Conservation (phyloP, 2,113 vertebrate species). For the Alectura lathami region DNA sequence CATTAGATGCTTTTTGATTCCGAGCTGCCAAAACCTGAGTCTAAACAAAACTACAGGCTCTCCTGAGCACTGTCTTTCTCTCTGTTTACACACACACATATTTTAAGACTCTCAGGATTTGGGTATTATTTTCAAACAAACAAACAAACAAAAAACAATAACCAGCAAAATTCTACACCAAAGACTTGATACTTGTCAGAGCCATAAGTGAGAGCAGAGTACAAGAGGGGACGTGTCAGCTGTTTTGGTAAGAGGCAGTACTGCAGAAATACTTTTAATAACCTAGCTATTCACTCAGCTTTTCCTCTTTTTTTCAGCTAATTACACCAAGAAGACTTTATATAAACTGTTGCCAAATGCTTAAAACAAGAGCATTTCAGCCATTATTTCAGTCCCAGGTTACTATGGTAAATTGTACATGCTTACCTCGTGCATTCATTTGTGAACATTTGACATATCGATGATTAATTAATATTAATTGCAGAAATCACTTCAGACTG, state of each 20-base stretch:
- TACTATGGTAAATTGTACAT: slow-evolving; percentile 34
- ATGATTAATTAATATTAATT: slow-evolving; percentile 69
- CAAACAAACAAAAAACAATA: background rate
- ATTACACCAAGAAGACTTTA: background rate
- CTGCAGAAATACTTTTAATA: background rate
- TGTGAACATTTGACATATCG: slow-evolving; percentile 4
- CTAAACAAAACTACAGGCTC: background rate
- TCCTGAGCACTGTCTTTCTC: background rate
- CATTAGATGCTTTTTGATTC: background rate
- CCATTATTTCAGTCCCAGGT: background rate
- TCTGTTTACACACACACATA: background rate
- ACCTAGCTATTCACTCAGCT: background rate
- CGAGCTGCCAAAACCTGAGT: background rate
- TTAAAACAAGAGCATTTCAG: slow-evolving; percentile 5
- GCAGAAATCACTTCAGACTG: slow-evolving; percentile 35
- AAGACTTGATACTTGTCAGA: background rate
- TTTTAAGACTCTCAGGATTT: background rate
- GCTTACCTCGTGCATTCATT: background rate
- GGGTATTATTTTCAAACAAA: background rate
- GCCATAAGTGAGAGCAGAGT: background rate
- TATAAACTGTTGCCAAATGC: background rate
- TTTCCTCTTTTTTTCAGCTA: background rate
- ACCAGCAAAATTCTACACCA: background rate
- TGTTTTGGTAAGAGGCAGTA: background rate
- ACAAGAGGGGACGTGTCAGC: background rate